These are phyloP conservation scores for Megalops atlanticus DNA, from an alignment of 2,113 vertebrate genomes.

Conservation along the genomic window DNA sequence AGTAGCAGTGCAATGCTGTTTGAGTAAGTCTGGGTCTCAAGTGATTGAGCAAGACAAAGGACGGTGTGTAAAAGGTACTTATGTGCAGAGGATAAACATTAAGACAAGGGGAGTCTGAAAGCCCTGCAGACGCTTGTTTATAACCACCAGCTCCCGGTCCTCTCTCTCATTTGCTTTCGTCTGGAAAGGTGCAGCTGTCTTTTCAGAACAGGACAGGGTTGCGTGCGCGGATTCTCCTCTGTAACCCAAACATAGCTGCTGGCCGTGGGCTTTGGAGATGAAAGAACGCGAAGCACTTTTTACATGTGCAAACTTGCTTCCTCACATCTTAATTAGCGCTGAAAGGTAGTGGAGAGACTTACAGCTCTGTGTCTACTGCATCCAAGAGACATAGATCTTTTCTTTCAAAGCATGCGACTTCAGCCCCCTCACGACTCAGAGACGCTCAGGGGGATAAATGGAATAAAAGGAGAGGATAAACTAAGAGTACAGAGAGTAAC, in stretches of 20 bases:
- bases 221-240: not conserved
- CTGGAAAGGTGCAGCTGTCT: not conserved
- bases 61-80: not conserved
- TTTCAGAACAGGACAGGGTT: not conserved
- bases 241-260: not conserved
- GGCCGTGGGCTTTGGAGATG: not conserved
- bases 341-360: not conserved
- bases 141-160: not conserved
- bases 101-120: no score
- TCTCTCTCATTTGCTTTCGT: not conserved
- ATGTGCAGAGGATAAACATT: not conserved
- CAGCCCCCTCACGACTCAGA: not conserved
- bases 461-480: not conserved
- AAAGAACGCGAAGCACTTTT: not conserved
- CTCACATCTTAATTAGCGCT: not conserved
- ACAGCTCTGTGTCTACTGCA: not conserved
- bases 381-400: not conserved
- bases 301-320: not conserved
- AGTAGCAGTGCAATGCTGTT: not conserved
- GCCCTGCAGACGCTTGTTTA: no score
- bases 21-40: not conserved
- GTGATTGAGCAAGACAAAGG: not conserved
- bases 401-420: not conserved
- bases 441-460: not conserved
- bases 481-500: not conserved